Percentiles rank a stretch among this genome's conserved stretches.
Conservation (phyloP, 2,888 invertebrate genomes). For the Agrotis puta region DNA sequence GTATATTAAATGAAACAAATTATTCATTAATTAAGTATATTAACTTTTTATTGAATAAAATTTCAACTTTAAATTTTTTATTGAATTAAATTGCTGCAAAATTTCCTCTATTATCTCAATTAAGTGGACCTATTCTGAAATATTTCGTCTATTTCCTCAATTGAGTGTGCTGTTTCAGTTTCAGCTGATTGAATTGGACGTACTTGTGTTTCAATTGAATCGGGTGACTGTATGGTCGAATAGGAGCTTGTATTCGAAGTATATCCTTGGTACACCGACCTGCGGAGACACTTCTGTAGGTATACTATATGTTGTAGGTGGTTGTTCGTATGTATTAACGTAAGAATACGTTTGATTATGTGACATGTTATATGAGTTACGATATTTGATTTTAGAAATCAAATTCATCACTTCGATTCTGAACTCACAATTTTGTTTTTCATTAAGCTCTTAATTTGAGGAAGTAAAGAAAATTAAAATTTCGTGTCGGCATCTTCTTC, state of each 20-base stretch:
- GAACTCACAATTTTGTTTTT: slow-evolving; percentile 59
- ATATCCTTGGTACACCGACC: slow-evolving; percentile 46
- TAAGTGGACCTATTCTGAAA: too few relatives aligned
- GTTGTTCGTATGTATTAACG: slow-evolving; percentile 42
- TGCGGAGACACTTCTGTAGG: slow-evolving; percentile 30
- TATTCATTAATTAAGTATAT: too few relatives aligned
- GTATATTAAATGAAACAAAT: slow-evolving; percentile 9
- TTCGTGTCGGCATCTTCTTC: slow-evolving; percentile 42
- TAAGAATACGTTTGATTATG: slow-evolving; percentile 33
- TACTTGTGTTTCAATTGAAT: slow-evolving; percentile 17
- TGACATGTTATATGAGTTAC: slow-evolving; percentile 39
- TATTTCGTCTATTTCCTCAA: slow-evolving; percentile 48
- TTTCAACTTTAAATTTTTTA: too few relatives aligned
- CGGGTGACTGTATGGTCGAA: slow-evolving; percentile 51
- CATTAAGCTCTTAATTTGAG: slow-evolving; percentile 27
- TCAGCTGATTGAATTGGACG: slow-evolving; percentile 38
- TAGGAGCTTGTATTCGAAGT: slow-evolving; percentile 49
- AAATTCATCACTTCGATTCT: slow-evolving; percentile 59
- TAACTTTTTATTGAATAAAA: too few relatives aligned
- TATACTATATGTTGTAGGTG: slow-evolving; percentile 38
- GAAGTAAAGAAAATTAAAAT: slow-evolving; percentile 57
- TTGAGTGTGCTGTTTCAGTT: slow-evolving; percentile 52
- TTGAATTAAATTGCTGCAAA: too few relatives aligned
- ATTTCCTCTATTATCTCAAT: too few relatives aligned
- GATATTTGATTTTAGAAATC: slow-evolving; percentile 55